Evolutionary conservation across 2,888 invertebrate genomes (phyloP).

Genomic region (Agrochola litura): DNA sequence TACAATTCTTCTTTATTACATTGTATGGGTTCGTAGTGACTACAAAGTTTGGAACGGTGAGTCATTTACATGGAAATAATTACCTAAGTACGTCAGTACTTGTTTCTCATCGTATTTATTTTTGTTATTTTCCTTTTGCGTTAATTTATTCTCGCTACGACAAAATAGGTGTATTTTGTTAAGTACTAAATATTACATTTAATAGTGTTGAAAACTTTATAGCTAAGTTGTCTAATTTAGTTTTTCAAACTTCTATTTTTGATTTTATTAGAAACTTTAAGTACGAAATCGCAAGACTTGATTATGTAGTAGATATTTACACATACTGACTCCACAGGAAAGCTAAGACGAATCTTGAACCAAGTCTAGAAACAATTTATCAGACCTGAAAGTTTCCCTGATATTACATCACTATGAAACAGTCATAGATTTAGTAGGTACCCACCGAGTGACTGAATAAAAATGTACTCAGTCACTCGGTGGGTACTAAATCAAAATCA

Average conservation of each 20-base stretch:
- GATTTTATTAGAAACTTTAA: neutral
- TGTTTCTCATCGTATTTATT: constrained; percentile 25
- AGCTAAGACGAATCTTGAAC: neutral
- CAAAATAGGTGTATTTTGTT: constrained; percentile 2
- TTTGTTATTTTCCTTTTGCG: constrained; percentile 53
- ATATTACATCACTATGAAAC: neutral
- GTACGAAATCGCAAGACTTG: neutral
- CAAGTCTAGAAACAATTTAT: no score
- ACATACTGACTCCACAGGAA: neutral
- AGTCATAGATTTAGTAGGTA: neutral
- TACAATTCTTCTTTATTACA: constrained; percentile 84
- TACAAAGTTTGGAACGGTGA: constrained; percentile 82
- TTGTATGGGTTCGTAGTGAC: constrained; percentile 82
- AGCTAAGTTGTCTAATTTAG: neutral
- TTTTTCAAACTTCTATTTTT: neutral
- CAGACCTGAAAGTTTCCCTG: no score
- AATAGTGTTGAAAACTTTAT: neutral
- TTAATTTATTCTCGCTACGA: neutral
- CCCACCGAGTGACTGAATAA: neutral
- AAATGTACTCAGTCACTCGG: no score
- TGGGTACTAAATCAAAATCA: no score
- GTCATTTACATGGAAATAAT: constrained; percentile 59
- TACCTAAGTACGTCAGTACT: constrained; percentile 18
- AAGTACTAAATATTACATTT: neutral
- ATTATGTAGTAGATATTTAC: neutral